phyloP scores from a whole-genome alignment of 2,888 invertebrate species.

The Phania funesta region DNA sequence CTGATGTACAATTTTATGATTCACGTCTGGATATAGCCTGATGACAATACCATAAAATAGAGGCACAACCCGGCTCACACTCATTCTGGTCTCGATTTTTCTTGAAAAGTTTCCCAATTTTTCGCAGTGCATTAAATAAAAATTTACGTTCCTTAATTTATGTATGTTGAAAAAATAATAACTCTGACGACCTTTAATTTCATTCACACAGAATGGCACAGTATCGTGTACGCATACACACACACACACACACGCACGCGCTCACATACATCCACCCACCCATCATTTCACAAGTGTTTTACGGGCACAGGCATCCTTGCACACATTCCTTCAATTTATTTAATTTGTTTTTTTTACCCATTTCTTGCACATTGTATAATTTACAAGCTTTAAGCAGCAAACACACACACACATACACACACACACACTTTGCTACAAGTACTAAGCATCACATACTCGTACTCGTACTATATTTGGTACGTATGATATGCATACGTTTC shows the following conservation, averaged over 20 bases:
- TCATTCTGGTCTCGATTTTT: too few species aligned
- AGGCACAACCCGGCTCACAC: too few species aligned
- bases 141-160: conserved; percentile 32
- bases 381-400: conserved; percentile 53
- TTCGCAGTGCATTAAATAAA: conserved; percentile 34
- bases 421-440: neutral
- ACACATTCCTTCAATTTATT: conserved; percentile 53
- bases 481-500: conserved; percentile 66
- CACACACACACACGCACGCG: neutral
- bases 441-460: neutral
- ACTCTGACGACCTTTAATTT: conserved; percentile 64
- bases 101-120: neutral
- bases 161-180: conserved; percentile 33
- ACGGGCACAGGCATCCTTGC: conserved; percentile 47
- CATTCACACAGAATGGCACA: conserved; percentile 34
- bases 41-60: too few species aligned
- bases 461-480: conserved; percentile 24
- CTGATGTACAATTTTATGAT: too few species aligned
- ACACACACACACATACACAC: conserved; percentile 6
- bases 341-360: neutral
- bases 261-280: conserved; percentile 37
- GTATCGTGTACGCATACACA: neutral
- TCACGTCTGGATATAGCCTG: too few species aligned
- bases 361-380: conserved; percentile 17
- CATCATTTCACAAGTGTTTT: conserved; percentile 48